These are phyloP conservation scores for Drosophila fulvimacula DNA, from an alignment of 2,888 invertebrate genomes.

Conservation along the genomic window DNA sequence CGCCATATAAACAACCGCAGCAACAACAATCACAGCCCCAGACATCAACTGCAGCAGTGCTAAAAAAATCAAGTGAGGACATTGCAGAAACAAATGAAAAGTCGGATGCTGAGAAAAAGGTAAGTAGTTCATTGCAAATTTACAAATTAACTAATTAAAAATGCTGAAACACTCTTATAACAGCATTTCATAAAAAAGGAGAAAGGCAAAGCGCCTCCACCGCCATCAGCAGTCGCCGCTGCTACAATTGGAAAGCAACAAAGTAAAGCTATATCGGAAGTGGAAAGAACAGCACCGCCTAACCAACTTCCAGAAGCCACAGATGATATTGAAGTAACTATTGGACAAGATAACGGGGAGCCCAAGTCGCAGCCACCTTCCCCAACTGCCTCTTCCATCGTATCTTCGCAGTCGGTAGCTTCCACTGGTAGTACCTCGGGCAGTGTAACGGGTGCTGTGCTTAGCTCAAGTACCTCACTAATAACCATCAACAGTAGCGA, in stretches of 20 bases:
- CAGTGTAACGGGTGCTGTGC: slow-evolving; percentile 60
- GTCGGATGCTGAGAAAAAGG: slow-evolving; percentile 83
- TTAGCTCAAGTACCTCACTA: slow-evolving; percentile 83
- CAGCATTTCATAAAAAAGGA: slow-evolving; percentile 89
- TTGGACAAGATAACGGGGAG: slow-evolving; percentile 65
- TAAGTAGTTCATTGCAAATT: slow-evolving; percentile 33
- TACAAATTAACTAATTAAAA: not conserved
- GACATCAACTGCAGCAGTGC: slow-evolving; percentile 54
- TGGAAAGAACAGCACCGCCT: slow-evolving; percentile 14
- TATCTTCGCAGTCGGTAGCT: slow-evolving; percentile 77
- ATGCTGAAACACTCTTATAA: not conserved
- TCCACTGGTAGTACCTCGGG: slow-evolving; percentile 58
- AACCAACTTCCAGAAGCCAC: slow-evolving; percentile 55
- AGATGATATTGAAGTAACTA: slow-evolving; percentile 69
- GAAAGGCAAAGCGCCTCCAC: slow-evolving; percentile 92
- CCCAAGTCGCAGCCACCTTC: slow-evolving; percentile 75
- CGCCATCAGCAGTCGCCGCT: slow-evolving; percentile 70
- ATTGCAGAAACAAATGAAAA: slow-evolving; percentile 59
- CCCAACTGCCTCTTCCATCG: slow-evolving; percentile 78
- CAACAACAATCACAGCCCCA: slow-evolving; percentile 28
- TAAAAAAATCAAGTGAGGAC: slow-evolving; percentile 76
- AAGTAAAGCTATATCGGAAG: slow-evolving; percentile 1
- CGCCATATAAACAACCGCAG: slow-evolving; percentile 53
- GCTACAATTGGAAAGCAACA: slow-evolving; percentile 83
- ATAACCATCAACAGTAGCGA: slow-evolving; percentile 84